phyloP scores from a whole-genome alignment of 2,797 vertebrate species.

The Mormyrops boulengeri region DNA sequence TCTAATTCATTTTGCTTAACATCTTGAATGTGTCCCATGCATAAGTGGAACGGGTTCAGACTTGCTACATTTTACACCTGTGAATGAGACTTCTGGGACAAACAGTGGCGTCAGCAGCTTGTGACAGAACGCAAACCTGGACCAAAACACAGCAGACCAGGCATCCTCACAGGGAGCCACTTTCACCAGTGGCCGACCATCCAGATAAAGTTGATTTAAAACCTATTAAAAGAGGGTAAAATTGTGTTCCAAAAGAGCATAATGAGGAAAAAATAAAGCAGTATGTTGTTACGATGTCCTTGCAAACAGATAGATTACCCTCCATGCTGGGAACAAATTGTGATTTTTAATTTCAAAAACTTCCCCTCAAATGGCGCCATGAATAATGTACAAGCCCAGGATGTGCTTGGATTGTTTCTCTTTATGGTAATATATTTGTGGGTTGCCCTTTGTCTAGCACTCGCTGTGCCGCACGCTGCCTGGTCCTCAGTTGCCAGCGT shows the following conservation, averaged over 20 bases:
- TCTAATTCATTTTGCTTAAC: neutral
- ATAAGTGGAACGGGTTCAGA: neutral
- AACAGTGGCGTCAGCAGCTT: neutral
- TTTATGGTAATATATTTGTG: neutral
- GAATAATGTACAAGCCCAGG: neutral
- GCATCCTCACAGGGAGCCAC: neutral
- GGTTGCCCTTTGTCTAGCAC: neutral
- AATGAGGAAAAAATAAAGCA: neutral
- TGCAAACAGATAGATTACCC: neutral
- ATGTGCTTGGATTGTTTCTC: neutral
- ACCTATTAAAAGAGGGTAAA: neutral
- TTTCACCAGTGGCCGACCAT: neutral
- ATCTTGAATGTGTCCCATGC: neutral
- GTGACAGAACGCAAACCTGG: neutral
- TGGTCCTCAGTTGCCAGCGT: neutral
- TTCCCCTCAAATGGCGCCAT: neutral
- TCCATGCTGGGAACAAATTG: neutral
- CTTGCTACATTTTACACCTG: neutral
- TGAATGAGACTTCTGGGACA: neutral
- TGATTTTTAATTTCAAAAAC: neutral
- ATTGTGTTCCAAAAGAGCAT: neutral
- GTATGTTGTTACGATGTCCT: neutral
- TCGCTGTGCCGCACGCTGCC: neutral
- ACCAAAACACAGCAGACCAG: neutral
- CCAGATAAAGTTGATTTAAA: neutral